A percentile compares a stretch with the other conserved stretches of the same genome.
Conservation (phyloP, 1,140 invertebrate species). For the Ips typographus region DNA sequence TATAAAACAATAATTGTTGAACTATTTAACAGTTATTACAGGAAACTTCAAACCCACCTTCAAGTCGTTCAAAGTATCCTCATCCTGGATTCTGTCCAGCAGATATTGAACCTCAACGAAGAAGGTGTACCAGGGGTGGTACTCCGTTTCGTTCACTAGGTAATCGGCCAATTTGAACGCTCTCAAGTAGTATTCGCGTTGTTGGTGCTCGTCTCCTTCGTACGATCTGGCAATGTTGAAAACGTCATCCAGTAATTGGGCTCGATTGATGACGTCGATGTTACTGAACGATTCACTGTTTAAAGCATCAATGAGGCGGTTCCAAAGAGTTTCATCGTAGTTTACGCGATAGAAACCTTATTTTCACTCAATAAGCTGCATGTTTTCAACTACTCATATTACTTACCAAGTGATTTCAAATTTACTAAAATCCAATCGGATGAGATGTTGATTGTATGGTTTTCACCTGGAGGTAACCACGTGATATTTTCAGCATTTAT, state of each 20-base stretch:
- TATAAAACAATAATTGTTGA: conserved; percentile 23
- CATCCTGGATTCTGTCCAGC: conserved; percentile 45
- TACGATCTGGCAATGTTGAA: conserved; percentile 52
- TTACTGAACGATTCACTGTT: conserved; percentile 5
- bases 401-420: not conserved
- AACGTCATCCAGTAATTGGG: conserved; percentile 61
- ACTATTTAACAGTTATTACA: not conserved
- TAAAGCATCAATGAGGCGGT: conserved; percentile 21
- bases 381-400: not conserved
- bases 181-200: conserved; percentile 51
- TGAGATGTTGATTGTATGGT: not conserved
- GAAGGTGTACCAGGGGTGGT: conserved; percentile 66
- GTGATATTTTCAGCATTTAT: too few relatives aligned
- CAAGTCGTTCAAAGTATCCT: conserved; percentile 44
- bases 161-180: conserved; percentile 63
- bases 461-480: too few relatives aligned
- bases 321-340: conserved; percentile 34
- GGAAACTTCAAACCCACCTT: conserved; percentile 34
- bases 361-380: conserved; percentile 1
- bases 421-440: not conserved
- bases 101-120: conserved; percentile 59
- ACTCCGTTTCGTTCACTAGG: conserved; percentile 62
- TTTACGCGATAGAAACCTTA: conserved; percentile 38
- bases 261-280: conserved; percentile 51
- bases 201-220: conserved; percentile 13